A percentile compares a stretch with the other conserved stretches of the same genome.
phyloP scores from a whole-genome alignment of 2,888 invertebrate genomes.

The Melanostoma scalare region DNA sequence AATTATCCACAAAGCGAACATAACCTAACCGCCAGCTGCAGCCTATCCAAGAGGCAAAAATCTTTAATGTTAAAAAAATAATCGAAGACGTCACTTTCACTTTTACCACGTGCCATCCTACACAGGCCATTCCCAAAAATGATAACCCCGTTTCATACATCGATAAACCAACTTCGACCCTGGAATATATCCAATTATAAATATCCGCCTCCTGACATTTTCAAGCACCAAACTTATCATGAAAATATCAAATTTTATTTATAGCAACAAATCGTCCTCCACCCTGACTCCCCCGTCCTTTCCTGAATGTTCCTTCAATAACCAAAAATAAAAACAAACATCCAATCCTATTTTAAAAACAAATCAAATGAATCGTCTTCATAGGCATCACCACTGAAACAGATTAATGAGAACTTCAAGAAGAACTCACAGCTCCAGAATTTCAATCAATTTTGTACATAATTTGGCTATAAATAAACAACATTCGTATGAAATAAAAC shows the following conservation, averaged over 20 bases:
- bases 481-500: conserved; percentile 53
- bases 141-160: not conserved
- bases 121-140: not conserved
- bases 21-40: no score
- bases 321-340: no score
- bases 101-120: not conserved
- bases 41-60: no score
- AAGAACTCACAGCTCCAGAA: not conserved
- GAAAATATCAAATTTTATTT: not conserved
- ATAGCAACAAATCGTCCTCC: not conserved
- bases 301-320: no score
- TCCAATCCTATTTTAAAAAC: not conserved
- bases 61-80: no score
- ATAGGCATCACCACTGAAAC: not conserved
- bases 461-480: conserved; percentile 7
- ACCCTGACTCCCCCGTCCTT: no score
- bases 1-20: no score
- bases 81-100: no score
- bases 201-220: conserved; percentile 13
- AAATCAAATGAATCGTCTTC: conserved; percentile 3
- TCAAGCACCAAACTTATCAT: not conserved
- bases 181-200: conserved; percentile 7
- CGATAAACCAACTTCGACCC: not conserved
- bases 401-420: not conserved
- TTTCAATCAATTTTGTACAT: not conserved